Conservation (phyloP, 2,797 vertebrate genomes). For the Poeciliopsis presidionis region DNA sequence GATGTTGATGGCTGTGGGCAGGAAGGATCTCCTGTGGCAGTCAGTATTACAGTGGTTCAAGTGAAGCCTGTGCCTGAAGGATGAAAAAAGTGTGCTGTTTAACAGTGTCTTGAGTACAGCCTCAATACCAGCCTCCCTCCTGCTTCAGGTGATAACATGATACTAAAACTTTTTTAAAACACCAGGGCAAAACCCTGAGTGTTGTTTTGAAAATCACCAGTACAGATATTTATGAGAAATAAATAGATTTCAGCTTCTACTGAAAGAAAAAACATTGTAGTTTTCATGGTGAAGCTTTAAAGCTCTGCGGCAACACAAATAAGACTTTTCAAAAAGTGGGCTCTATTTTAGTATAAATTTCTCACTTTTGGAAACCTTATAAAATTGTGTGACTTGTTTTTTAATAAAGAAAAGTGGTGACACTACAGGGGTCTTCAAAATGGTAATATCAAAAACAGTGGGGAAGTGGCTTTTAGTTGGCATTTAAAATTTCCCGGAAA, state of each 20-base stretch:
- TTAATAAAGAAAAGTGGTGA: not conserved
- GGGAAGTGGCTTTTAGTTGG: constrained; percentile 7
- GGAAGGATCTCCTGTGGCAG: not conserved
- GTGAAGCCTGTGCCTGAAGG: not conserved
- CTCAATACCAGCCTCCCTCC: not conserved
- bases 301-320: not conserved
- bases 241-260: not conserved
- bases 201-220: not conserved
- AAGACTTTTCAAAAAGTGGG: not conserved
- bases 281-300: not conserved
- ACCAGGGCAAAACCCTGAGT: not conserved
- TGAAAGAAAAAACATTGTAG: not conserved
- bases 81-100: not conserved
- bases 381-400: not conserved
- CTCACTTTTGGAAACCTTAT: not conserved
- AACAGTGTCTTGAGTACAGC: not conserved
- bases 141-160: not conserved
- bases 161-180: not conserved
- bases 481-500: not conserved
- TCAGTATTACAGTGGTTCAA: not conserved
- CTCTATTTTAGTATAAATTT: not conserved
- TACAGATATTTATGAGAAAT: not conserved
- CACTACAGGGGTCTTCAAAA: not conserved
- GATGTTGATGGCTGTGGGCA: not conserved
- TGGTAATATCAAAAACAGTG: not conserved